These are phyloP conservation scores for Mythimna albipuncta DNA, from an alignment of 2,888 invertebrate genomes.

Conservation along the genomic window DNA sequence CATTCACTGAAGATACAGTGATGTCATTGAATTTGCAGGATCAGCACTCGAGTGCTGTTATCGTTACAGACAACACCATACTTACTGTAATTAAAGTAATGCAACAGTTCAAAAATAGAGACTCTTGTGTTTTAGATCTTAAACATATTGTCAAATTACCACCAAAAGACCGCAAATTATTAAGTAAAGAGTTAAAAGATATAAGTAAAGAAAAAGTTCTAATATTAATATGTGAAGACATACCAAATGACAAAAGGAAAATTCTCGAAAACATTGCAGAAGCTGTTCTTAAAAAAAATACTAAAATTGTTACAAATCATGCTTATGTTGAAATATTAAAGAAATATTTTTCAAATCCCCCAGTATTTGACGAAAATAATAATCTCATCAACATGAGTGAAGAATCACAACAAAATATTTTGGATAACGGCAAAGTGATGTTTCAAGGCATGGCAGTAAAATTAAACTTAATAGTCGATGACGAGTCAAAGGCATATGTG, in stretches of 20 bases:
- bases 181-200: constrained; percentile 5
- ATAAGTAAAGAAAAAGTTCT: neutral
- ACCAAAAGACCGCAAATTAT: neutral
- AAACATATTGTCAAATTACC: constrained; percentile 15
- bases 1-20: constrained; percentile 17
- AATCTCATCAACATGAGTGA: constrained; percentile 22
- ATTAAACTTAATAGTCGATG: constrained; percentile 24
- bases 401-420: constrained; percentile 22
- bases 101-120: constrained; percentile 12
- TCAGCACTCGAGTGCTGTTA: neutral
- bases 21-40: constrained; percentile 14
- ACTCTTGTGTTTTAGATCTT: constrained; percentile 20
- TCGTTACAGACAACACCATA: constrained; percentile 21
- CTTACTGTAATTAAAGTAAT: constrained; percentile 16
- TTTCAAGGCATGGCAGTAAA: constrained; percentile 43
- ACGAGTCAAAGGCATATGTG: constrained; percentile 17
- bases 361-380: constrained; percentile 10
- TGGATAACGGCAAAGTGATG: constrained; percentile 3
- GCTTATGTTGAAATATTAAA: neutral
- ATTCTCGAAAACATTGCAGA: constrained; percentile 11
- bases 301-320: constrained; percentile 15
- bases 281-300: neutral
- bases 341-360: constrained; percentile 19
- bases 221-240: constrained; percentile 16
- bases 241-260: neutral